Conservation (phyloP, 2,888 invertebrate genomes). For the Cremastinae sp. region DNA sequence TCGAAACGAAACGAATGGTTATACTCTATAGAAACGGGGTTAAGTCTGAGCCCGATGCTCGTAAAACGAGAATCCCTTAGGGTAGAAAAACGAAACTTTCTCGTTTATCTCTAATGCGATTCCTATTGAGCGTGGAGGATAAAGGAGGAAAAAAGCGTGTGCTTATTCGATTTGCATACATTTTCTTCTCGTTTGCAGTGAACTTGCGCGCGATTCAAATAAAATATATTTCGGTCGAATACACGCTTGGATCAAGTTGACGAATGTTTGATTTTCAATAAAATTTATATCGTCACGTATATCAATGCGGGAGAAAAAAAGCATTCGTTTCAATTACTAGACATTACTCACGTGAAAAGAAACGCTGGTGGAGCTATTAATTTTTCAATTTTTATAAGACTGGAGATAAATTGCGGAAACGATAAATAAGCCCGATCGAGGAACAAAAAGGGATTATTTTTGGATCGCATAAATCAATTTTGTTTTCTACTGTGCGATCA, state of each 20-base stretch:
- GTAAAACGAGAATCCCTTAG: conserved; percentile 10
- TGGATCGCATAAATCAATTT: conserved; percentile 16
- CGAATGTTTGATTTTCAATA: too few species aligned
- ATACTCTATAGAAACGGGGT: conserved; percentile 25
- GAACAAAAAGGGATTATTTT: background rate
- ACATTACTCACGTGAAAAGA: too few species aligned
- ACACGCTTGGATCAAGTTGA: too few species aligned
- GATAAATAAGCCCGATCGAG: background rate
- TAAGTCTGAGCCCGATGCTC: conserved; percentile 16
- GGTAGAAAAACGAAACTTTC: conserved; percentile 23
- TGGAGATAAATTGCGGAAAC: too few species aligned
- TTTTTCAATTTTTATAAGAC: too few species aligned
- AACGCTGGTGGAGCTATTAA: too few species aligned
- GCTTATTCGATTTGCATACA: background rate
- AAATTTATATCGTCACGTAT: too few species aligned
- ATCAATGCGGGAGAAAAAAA: too few species aligned
- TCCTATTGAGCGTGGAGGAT: conserved; percentile 20
- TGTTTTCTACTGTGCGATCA: conserved; percentile 7
- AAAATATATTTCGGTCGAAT: background rate
- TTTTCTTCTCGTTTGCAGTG: too few species aligned
- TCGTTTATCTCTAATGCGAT: conserved; percentile 40
- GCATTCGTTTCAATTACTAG: too few species aligned
- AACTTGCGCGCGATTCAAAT: background rate
- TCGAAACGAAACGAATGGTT: conserved; percentile 33
- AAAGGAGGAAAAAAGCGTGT: background rate